Conservation (phyloP, 1,140 invertebrate genomes). For the Chymomyza costata region DNA sequence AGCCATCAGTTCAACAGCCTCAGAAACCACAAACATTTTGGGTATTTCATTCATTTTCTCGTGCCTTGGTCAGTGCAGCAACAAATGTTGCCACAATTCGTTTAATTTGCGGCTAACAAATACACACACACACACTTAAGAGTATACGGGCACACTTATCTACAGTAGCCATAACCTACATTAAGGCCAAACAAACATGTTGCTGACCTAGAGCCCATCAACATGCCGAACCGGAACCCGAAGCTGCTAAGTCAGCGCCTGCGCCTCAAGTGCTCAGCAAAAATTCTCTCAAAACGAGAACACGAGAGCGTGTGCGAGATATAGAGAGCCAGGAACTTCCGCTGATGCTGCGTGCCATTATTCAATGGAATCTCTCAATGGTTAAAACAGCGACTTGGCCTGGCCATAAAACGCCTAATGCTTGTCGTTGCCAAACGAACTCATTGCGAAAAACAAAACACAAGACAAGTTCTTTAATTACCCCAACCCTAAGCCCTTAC, state of each 20-base stretch:
- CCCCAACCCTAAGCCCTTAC: too few relatives aligned
- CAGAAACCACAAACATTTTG: slow-evolving; percentile 48
- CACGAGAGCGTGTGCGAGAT: neutral
- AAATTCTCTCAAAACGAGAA: neutral
- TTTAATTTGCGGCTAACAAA: slow-evolving; percentile 58
- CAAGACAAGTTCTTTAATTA: slow-evolving; percentile 48
- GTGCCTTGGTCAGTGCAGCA: slow-evolving; percentile 30
- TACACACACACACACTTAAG: slow-evolving; percentile 10
- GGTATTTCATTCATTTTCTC: slow-evolving; percentile 32
- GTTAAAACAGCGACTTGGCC: slow-evolving; percentile 28
- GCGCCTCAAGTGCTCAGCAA: slow-evolving; percentile 29
- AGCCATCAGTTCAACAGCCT: slow-evolving; percentile 24
- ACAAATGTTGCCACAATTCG: slow-evolving; percentile 70
- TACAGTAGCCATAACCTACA: slow-evolving; percentile 51
- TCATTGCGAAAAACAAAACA: slow-evolving; percentile 35
- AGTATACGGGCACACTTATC: slow-evolving; percentile 38
- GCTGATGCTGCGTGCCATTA: slow-evolving; percentile 30
- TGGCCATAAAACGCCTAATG: slow-evolving; percentile 63
- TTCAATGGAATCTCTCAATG: slow-evolving; percentile 45
- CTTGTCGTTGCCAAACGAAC: slow-evolving; percentile 47
- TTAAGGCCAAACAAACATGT: slow-evolving; percentile 53
- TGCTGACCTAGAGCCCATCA: slow-evolving; percentile 52
- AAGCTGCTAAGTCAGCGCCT: slow-evolving; percentile 27
- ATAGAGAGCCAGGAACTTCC: slow-evolving; percentile 2
- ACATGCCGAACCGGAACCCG: neutral